Conservation (phyloP, 2,888 invertebrate genomes). For the Tromatobia lineatoria region DNA sequence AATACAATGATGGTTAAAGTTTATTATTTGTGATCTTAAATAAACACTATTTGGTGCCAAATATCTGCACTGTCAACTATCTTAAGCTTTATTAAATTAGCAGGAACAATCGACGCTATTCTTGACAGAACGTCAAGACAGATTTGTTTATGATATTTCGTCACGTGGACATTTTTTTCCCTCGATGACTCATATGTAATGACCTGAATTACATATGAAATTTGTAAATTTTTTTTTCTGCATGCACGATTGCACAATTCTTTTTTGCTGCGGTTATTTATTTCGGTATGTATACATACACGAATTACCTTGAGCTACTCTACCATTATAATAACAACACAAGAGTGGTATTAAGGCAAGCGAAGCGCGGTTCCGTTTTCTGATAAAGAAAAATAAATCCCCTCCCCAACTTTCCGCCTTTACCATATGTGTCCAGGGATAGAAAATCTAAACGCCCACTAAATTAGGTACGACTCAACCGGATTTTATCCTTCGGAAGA, state of each 20-base stretch:
- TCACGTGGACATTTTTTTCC: neutral
- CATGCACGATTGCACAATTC: too few species aligned
- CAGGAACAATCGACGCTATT: neutral
- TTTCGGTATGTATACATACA: neutral
- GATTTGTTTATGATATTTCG: neutral
- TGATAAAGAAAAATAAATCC: neutral
- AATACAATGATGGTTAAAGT: neutral
- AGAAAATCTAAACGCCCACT: constrained; percentile 58
- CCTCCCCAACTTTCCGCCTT: too few species aligned
- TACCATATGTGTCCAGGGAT: neutral
- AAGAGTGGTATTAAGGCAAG: constrained; percentile 49
- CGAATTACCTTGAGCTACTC: constrained; percentile 57
- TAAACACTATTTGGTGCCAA: neutral
- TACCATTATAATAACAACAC: constrained; percentile 45
- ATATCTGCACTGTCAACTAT: neutral
- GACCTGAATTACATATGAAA: too few species aligned
- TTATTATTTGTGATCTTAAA: neutral
- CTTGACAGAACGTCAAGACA: neutral
- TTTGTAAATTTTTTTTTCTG: too few species aligned
- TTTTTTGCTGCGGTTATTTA: too few species aligned
- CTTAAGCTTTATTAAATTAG: neutral
- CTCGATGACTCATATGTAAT: neutral
- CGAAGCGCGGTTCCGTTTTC: constrained; percentile 50
- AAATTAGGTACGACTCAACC: constrained; percentile 59
- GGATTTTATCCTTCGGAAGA: constrained; percentile 64